Evolutionary conservation across 2,797 vertebrate species (phyloP).

Genomic region (Sebastes elongatus): DNA sequence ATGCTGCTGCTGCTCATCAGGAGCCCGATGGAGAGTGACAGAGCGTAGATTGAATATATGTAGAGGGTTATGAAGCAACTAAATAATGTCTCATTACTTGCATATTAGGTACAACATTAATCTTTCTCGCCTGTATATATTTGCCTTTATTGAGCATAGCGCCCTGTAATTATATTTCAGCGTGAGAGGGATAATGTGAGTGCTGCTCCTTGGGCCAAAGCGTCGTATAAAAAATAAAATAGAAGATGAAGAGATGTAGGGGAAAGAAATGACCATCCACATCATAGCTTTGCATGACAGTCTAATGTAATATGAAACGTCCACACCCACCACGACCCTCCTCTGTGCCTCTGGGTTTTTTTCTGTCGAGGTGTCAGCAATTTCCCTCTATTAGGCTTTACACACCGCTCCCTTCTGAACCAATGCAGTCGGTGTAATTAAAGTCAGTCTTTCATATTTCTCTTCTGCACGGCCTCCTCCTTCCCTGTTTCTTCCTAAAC

Average conservation of each 20-base stretch:
- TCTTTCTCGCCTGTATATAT: slow-evolving; percentile 18
- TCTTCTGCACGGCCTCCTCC: slow-evolving; percentile 10
- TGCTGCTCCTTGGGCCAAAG: slow-evolving; percentile 2
- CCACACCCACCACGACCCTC: slow-evolving; percentile 13
- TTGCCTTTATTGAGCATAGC: slow-evolving; percentile 18
- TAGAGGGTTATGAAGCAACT: slow-evolving; percentile 26
- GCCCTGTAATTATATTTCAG: slow-evolving; percentile 36
- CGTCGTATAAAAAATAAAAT: not conserved
- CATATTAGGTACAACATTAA: slow-evolving; percentile 48
- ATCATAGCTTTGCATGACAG: slow-evolving; percentile 7
- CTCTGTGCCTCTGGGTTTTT: slow-evolving; percentile 38
- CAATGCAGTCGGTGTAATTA: slow-evolving; percentile 56
- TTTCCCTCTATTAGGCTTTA: slow-evolving; percentile 54
- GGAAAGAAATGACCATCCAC: slow-evolving; percentile 6
- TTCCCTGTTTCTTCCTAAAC: slow-evolving; percentile 33
- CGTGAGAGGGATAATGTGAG: not conserved
- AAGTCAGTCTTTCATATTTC: slow-evolving; percentile 32
- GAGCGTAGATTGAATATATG: slow-evolving; percentile 1
- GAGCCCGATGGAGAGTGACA: slow-evolving; percentile 46
- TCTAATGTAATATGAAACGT: slow-evolving; percentile 32
- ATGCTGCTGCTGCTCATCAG: slow-evolving; percentile 57
- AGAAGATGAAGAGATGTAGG: slow-evolving; percentile 5
- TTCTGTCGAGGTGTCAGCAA: slow-evolving; percentile 63
- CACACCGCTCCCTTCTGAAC: slow-evolving; percentile 27
- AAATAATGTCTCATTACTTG: slow-evolving; percentile 52